Conservation (phyloP, 2,888 invertebrate species). For the Limnephilus rhombicus region DNA sequence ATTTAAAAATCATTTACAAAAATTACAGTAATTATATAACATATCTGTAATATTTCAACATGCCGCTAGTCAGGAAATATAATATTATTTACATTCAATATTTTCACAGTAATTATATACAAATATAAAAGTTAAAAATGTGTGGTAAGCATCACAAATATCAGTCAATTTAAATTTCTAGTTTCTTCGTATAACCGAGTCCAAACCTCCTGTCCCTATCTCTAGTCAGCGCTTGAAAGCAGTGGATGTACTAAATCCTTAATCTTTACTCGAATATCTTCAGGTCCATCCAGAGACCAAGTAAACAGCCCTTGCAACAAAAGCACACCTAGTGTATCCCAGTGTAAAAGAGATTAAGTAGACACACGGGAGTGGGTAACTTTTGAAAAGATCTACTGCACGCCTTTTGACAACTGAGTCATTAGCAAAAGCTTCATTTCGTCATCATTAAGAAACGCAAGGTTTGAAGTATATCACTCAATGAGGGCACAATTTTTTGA, state of each 20-base stretch:
- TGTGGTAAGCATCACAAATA: constrained; percentile 60
- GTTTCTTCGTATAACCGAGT: constrained; percentile 43
- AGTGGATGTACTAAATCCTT: too few species aligned
- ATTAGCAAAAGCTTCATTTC: background rate
- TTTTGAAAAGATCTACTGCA: background rate
- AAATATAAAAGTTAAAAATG: constrained; percentile 48
- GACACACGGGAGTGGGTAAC: background rate
- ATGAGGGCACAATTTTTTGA: constrained; percentile 22
- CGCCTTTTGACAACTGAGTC: background rate
- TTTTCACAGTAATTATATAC: constrained; percentile 40
- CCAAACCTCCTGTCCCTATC: background rate
- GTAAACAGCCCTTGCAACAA: background rate
- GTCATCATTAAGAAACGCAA: background rate
- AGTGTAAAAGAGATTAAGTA: background rate
- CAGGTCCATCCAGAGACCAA: too few species aligned
- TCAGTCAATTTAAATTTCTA: constrained; percentile 58
- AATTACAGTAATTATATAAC: constrained; percentile 22
- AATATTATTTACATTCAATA: constrained; percentile 48
- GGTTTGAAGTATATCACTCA: constrained; percentile 34
- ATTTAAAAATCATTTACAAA: background rate
- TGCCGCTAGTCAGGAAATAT: constrained; percentile 3
- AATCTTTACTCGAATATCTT: too few species aligned
- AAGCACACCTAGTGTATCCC: background rate
- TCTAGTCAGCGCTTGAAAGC: background rate
- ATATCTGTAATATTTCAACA: constrained; percentile 44